Evolutionary conservation across 1,140 invertebrate species (phyloP).

Genomic region (Sinella curviseta): DNA sequence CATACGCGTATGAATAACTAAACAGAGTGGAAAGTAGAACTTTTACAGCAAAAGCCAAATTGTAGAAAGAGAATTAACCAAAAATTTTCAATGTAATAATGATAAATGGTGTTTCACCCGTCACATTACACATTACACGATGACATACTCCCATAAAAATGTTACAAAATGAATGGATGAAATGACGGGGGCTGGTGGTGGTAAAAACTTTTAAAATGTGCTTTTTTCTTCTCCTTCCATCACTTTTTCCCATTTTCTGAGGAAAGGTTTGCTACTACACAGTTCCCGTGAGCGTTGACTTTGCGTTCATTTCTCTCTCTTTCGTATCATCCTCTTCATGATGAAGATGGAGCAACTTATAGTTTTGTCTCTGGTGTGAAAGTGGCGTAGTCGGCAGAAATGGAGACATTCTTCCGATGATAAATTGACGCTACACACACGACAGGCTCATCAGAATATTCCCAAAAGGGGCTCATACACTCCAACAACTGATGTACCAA

Average conservation of each 20-base stretch:
- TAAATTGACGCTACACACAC: background rate
- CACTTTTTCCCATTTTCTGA: too few species aligned
- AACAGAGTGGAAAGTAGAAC: background rate
- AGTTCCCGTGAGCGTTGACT: too few species aligned
- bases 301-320: too few species aligned
- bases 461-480: background rate
- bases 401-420: background rate
- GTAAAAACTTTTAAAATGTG: too few species aligned
- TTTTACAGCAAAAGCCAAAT: background rate
- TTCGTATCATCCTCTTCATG: too few species aligned
- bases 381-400: background rate
- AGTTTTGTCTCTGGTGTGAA: background rate
- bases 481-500: background rate
- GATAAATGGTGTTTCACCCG: constrained; percentile 15
- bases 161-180: background rate
- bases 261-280: too few species aligned
- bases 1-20: background rate
- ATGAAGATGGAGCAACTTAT: background rate
- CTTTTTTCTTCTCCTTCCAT: too few species aligned
- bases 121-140: background rate
- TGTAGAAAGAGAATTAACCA: background rate
- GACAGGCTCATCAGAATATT: background rate
- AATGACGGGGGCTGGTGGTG: too few species aligned
- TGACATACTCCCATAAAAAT: background rate
- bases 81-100: constrained; percentile 5